Conservation (phyloP, 2,797 vertebrate genomes). For the Moxostoma hubbsi region DNA sequence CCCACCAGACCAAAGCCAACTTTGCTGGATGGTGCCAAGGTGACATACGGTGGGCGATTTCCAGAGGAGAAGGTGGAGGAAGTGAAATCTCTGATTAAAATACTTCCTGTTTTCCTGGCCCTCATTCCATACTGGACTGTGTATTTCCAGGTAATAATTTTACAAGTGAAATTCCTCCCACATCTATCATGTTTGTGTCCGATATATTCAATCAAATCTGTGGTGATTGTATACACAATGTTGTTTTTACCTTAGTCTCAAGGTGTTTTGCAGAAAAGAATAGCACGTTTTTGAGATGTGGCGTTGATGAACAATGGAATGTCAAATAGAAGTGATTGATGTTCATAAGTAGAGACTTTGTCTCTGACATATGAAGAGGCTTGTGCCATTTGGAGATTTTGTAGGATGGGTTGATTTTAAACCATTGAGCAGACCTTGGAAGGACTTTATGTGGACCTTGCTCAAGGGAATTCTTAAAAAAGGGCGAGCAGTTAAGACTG, state of each 20-base stretch:
- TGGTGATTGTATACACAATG: background rate
- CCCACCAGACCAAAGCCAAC: constrained; percentile 79
- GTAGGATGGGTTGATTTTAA: constrained; percentile 14
- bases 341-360: constrained; percentile 23
- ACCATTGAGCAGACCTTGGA: constrained; percentile 15
- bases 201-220: background rate
- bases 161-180: background rate
- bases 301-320: background rate
- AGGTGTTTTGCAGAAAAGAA: background rate
- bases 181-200: background rate
- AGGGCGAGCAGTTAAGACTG: constrained; percentile 30
- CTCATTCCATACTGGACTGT: constrained; percentile 98
- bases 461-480: constrained; percentile 26
- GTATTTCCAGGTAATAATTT: constrained; percentile 89
- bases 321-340: constrained; percentile 30
- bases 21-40: constrained; percentile 90
- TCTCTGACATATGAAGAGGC: constrained; percentile 27
- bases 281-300: background rate
- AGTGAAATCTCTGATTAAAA: constrained; percentile 89
- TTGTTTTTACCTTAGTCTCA: constrained; percentile 16
- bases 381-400: constrained; percentile 33
- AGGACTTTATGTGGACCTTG: constrained; percentile 20
- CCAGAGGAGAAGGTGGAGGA: constrained; percentile 94
- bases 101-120: constrained; percentile 94
- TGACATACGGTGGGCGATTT: constrained; percentile 88